Percentiles rank a stretch among this genome's conserved stretches.
These are phyloP conservation scores for Podiceps cristatus DNA, from an alignment of 2,113 vertebrate species.

Conservation along the genomic window DNA sequence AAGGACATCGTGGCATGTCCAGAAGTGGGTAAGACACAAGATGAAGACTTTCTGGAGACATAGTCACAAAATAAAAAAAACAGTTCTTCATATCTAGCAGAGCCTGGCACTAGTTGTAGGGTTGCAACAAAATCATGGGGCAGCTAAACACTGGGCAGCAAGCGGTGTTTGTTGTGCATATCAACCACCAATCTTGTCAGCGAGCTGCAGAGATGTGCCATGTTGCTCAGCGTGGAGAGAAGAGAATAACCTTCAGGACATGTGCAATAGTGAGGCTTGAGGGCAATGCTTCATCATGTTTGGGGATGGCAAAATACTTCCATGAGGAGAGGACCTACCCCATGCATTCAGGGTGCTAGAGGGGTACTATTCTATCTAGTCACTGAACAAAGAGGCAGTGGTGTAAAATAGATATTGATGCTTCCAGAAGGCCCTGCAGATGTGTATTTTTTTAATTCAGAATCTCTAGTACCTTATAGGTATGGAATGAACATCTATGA, in stretches of 20 bases:
- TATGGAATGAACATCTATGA: not conserved
- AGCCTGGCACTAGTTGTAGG: not conserved
- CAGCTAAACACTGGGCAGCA: not conserved
- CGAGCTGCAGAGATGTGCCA: not conserved
- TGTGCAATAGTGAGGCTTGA: not conserved
- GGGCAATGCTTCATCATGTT: not conserved
- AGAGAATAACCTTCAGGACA: not conserved
- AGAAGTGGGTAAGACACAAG: rapidly evolving
- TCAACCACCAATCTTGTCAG: not conserved
- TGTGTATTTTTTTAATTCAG: not conserved
- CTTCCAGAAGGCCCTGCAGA: not conserved
- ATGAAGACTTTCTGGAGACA: not conserved
- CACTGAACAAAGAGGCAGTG: not conserved
- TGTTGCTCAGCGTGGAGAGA: not conserved
- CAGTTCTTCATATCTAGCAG: not conserved
- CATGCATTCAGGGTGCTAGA: not conserved
- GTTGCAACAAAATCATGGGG: not conserved
- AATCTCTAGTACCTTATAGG: not conserved
- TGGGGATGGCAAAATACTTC: not conserved
- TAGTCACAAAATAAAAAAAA: not conserved
- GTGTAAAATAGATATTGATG: not conserved
- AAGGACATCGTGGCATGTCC: not conserved
- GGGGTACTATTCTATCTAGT: not conserved
- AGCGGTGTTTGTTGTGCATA: not conserved
- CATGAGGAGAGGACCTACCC: not conserved